A percentile compares a stretch with the other conserved stretches of the same genome.
Evolutionary conservation across 2,888 invertebrate genomes (phyloP).

Genomic region (Leptinotarsa juncta): DNA sequence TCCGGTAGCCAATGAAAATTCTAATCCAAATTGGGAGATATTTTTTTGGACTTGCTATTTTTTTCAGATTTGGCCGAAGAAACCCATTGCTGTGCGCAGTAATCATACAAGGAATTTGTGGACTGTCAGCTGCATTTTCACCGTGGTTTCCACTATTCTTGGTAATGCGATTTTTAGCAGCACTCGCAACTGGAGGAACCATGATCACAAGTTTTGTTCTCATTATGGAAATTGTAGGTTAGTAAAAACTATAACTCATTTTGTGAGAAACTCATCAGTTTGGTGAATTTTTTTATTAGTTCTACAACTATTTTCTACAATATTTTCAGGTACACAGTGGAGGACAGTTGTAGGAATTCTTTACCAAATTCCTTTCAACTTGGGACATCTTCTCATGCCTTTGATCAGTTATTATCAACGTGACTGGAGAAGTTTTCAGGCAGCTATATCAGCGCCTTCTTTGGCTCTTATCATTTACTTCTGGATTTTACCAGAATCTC

Average conservation of each 20-base stretch:
- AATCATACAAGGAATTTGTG: constrained; percentile 77
- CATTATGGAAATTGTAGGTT: constrained; percentile 76
- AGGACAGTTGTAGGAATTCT: constrained; percentile 70
- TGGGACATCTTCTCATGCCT: constrained; percentile 70
- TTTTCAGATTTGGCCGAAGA: constrained; percentile 78
- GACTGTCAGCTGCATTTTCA: constrained; percentile 77
- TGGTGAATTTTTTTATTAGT: neutral
- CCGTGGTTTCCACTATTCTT: constrained; percentile 76
- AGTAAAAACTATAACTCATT: constrained; percentile 26
- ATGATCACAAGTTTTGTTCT: constrained; percentile 84
- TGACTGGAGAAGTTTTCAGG: constrained; percentile 71
- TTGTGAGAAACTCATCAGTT: too few species aligned
- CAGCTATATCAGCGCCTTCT: constrained; percentile 71
- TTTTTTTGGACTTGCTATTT: neutral
- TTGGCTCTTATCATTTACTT: constrained; percentile 72
- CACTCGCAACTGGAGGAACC: constrained; percentile 83
- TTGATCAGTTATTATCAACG: constrained; percentile 69
- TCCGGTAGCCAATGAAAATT: too few species aligned
- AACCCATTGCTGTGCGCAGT: constrained; percentile 80
- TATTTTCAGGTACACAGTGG: constrained; percentile 66
- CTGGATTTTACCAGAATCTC: constrained; percentile 82
- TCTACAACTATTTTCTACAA: neutral
- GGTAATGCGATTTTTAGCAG: constrained; percentile 76
- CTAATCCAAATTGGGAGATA: too few species aligned
- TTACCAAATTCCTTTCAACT: constrained; percentile 71